A percentile compares a stretch with the other conserved stretches of the same genome.
Evolutionary conservation across 2,113 vertebrate genomes (phyloP).

Genomic region (Columbina picui): DNA sequence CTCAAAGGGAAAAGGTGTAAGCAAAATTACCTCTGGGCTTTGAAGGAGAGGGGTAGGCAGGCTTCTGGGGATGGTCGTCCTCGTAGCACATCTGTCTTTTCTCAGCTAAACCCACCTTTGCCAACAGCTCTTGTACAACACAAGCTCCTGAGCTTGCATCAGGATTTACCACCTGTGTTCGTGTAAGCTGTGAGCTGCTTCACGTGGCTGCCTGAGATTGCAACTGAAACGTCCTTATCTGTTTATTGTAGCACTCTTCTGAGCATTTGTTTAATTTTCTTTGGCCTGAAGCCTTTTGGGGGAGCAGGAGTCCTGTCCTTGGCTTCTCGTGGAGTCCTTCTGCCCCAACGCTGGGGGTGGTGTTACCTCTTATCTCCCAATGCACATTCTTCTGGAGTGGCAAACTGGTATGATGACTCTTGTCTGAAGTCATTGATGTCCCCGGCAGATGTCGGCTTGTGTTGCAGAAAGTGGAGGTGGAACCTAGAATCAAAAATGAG

Average conservation of each 20-base stretch:
- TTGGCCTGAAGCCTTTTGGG: background rate
- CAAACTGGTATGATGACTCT: background rate
- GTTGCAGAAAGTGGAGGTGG: background rate
- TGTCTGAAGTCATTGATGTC: background rate
- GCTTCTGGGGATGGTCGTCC: background rate
- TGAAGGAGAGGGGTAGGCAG: background rate
- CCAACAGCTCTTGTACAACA: fast-evolving
- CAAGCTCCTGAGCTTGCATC: background rate
- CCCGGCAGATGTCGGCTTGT: background rate
- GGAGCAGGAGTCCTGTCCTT: background rate
- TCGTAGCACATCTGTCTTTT: background rate
- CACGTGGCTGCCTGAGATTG: background rate
- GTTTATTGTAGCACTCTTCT: background rate
- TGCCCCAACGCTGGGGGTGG: background rate
- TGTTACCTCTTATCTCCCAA: background rate
- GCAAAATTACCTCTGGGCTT: background rate
- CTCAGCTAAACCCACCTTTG: background rate
- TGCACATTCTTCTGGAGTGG: fast-evolving
- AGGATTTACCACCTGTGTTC: background rate
- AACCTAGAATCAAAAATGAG: background rate
- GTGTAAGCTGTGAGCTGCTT: background rate
- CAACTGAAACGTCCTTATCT: background rate
- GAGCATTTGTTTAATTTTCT: background rate
- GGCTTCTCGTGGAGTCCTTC: background rate
- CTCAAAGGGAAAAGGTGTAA: background rate